A percentile compares a stretch with the other conserved stretches of the same genome.
phyloP scores from a whole-genome alignment of 35 echinoderm and acorn worm genomes.

The Eucidaris tribuloides region DNA sequence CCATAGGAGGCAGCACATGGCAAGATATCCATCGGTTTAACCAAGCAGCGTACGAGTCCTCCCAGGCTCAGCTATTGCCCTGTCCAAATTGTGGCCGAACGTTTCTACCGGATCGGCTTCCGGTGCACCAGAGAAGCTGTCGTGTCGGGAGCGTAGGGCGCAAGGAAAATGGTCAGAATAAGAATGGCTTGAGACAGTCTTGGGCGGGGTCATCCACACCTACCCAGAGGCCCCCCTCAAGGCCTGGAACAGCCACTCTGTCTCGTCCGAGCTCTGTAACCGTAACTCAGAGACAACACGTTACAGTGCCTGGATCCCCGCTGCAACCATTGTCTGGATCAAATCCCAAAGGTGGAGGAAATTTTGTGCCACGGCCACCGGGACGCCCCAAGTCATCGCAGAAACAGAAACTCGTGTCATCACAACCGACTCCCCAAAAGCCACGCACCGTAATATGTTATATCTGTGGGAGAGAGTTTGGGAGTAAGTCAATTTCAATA shows the following conservation, averaged over 20 bases:
- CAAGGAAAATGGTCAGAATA: background rate
- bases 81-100: constrained; percentile 91
- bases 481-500: constrained; percentile 89
- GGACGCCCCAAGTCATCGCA: constrained; percentile 13
- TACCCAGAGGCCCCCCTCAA: background rate
- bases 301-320: constrained; percentile 45
- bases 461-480: constrained; percentile 96
- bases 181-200: background rate
- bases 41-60: constrained; percentile 43
- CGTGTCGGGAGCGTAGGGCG: background rate
- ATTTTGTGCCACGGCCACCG: background rate
- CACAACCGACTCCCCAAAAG: background rate
- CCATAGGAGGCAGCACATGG: background rate
- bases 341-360: background rate
- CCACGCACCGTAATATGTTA: constrained; percentile 81
- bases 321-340: background rate
- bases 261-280: constrained; percentile 76
- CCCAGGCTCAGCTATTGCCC: constrained; percentile 59
- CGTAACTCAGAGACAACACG: constrained; percentile 34
- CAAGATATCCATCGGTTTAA: constrained; percentile 55
- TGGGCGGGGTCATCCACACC: constrained; percentile 33
- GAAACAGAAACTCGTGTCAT: background rate
- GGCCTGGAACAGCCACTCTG: constrained; percentile 77
- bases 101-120: constrained; percentile 84
- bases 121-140: constrained; percentile 73